Base-by-base conservation (phyloP, 2,113 vertebrate genomes). In the Eurystomus gularis region DNA sequence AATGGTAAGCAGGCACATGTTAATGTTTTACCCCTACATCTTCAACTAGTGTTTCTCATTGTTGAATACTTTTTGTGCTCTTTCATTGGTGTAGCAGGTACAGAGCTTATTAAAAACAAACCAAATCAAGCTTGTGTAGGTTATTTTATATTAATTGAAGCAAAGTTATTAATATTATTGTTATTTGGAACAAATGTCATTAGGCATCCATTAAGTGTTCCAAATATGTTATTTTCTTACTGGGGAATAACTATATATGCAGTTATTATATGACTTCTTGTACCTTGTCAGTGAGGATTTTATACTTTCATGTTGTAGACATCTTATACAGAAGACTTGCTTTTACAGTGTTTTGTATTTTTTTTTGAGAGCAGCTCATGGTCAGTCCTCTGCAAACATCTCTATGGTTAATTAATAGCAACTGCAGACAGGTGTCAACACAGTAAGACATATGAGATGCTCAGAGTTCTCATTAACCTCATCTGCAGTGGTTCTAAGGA, bases 371-470 rank as follows among this genome's bases (percentile, higher is more conserved):
- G 35, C 11, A 87, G 23, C 23, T 79, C 52, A 42, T 8, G 5
- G 19, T 52, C 11, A 42, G 42, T 15, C 33, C 6, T 85, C 26
- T 70, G 51, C 19, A 73, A 49, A 49, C 13, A 17, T 13, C 29
- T 71, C 40, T 87, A 8, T 52, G 42, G 10, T 92, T 44, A 79
- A 18, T n/a, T 37, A 29, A 40, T 17, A 40, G 37, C 37, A 82
- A 37, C 10, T 44, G 42, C 37, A 75, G 69, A 24, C 28, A 73
- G 37, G 17, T 89, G 10, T 40, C 28, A 83, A 58, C 0, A 7
- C 20, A 58, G 11, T 19, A 31, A 70, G 91, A 81, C 0, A 2
- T 40, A 16, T 7, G 13, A 3, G 0, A 9, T 61, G 20, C 61
- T 90, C 42, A 60, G 48, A 71, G 23, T 15, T 82, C 70, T 78